Conservation (phyloP, 2,113 vertebrate genomes). For the Labeo rohita region DNA sequence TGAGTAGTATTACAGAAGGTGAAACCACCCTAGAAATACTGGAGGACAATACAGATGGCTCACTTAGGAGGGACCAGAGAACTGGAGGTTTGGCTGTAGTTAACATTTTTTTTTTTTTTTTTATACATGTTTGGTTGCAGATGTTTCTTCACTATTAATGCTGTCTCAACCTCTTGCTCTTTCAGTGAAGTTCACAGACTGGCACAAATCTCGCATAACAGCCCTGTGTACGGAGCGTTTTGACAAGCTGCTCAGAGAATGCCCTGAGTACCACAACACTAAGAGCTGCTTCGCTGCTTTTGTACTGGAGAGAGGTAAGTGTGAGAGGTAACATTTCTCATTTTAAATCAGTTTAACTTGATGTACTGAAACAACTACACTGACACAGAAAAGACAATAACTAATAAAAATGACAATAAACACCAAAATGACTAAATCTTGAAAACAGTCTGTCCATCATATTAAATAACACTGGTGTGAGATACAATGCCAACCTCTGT, state of each 20-base stretch:
- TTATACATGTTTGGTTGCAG: background rate
- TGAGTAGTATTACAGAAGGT: background rate
- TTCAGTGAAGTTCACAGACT: slow-evolving; percentile 65
- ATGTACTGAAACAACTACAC: background rate
- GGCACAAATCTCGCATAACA: slow-evolving; percentile 78
- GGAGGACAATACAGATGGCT: slow-evolving; percentile 33
- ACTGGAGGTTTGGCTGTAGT: slow-evolving; percentile 60
- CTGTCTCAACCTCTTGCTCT: slow-evolving; percentile 20
- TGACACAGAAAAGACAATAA: background rate
- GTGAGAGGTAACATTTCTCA: background rate
- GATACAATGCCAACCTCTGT: background rate
- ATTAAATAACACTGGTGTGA: background rate
- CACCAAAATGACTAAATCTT: background rate
- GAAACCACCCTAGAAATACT: slow-evolving; percentile 38
- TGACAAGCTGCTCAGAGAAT: slow-evolving; percentile 73
- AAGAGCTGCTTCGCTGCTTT: slow-evolving; percentile 82
- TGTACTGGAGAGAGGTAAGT: slow-evolving; percentile 81
- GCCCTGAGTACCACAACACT: slow-evolving; percentile 68
- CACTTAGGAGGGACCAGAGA: slow-evolving; percentile 20
- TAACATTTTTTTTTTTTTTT: background rate
- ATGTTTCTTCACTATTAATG: background rate
- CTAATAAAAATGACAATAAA: background rate
- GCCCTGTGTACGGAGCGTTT: slow-evolving; percentile 77
- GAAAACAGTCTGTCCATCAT: too few relatives aligned
- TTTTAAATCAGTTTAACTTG: background rate